A percentile compares a stretch with the other conserved stretches of the same genome.
Evolutionary conservation across 2,888 invertebrate genomes (phyloP).

Genomic region (Sicus ferrugineus): DNA sequence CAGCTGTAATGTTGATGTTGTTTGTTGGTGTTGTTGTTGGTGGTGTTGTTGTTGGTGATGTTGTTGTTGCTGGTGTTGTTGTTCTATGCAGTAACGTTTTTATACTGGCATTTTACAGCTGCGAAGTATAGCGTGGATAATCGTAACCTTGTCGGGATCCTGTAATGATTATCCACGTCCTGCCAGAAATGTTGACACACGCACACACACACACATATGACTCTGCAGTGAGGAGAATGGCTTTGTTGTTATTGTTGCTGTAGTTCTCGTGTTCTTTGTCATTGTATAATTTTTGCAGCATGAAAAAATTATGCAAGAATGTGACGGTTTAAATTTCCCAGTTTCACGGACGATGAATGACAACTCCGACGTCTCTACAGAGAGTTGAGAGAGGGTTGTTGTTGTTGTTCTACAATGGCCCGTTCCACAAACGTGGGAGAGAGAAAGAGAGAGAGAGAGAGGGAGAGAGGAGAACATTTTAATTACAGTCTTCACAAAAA

Average conservation of each 20-base stretch:
- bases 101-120: not conserved
- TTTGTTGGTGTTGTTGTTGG: not conserved
- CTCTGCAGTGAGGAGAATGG: not conserved
- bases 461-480: not conserved
- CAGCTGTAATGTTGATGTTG: no score
- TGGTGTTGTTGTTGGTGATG: not conserved
- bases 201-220: not conserved
- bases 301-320: not conserved
- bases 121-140: not conserved
- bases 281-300: not conserved
- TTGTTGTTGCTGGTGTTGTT: not conserved
- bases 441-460: no score
- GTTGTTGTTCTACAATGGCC: no score
- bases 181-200: not conserved
- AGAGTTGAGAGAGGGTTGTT: no score
- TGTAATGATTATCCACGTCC: conserved; percentile 23
- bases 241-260: not conserved
- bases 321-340: not conserved
- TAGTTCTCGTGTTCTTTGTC: not conserved
- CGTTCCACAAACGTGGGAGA: no score
- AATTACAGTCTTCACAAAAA: not conserved
- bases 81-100: not conserved
- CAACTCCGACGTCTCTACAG: no score
- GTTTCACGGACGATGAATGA: no score
- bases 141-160: conserved; percentile 17